A percentile compares a stretch with the other conserved stretches of the same genome.
These are phyloP conservation scores for Terrapene triunguis DNA, from an alignment of 2,113 vertebrate genomes.

Conservation along the genomic window DNA sequence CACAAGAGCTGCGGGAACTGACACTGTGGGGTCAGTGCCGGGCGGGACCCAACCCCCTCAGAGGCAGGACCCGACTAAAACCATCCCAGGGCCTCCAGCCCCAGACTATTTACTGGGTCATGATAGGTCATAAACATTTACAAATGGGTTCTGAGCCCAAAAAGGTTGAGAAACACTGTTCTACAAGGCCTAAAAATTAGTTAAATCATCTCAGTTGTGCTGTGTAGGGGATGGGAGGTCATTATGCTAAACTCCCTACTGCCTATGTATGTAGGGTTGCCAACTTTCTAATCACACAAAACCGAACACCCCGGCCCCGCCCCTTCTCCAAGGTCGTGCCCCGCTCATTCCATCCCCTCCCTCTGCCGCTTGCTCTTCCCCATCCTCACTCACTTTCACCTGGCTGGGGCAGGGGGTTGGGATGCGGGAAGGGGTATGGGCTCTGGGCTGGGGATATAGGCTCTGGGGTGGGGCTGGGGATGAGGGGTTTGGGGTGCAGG, in stretches of 20 bases:
- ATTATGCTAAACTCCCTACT: not conserved
- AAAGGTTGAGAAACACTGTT: not conserved
- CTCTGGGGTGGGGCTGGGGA: too few species aligned
- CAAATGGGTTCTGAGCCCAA: not conserved
- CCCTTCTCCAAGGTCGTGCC: too few species aligned
- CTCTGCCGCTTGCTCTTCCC: too few species aligned
- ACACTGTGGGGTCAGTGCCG: not conserved
- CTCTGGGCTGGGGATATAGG: too few species aligned
- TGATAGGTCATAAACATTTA: not conserved
- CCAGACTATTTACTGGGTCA: not conserved
- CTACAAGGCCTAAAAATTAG: not conserved
- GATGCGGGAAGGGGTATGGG: too few species aligned
- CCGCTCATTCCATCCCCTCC: too few species aligned
- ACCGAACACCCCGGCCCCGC: too few species aligned
- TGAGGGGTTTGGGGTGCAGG: too few species aligned
- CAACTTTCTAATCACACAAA: too few species aligned
- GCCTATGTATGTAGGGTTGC: not conserved
- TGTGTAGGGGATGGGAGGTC: not conserved
- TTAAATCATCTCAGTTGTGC: not conserved
- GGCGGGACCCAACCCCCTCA: too few species aligned
- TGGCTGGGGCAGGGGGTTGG: too few species aligned
- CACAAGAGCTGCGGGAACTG: not conserved
- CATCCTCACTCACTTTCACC: too few species aligned
- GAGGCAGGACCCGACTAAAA: not conserved
- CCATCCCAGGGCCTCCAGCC: not conserved